Conservation (phyloP, 2,888 invertebrate species). For the Osmoderma eremita region DNA sequence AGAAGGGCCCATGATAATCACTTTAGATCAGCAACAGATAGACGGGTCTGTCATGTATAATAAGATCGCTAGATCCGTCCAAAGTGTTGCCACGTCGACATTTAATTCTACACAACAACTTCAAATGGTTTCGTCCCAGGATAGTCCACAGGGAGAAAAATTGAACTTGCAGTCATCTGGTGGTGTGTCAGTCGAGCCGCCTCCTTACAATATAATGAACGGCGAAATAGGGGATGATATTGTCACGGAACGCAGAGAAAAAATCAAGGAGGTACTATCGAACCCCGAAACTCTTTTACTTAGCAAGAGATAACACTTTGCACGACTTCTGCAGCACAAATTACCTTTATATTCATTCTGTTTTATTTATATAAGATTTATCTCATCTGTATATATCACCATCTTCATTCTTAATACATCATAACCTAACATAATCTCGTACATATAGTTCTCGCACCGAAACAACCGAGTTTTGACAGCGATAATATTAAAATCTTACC, state of each 20-base stretch:
- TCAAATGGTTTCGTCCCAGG: too few relatives aligned
- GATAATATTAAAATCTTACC: too few relatives aligned
- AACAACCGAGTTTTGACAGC: too few relatives aligned
- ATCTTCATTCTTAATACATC: too few relatives aligned
- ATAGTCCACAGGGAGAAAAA: not conserved
- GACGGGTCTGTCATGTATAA: slow-evolving; percentile 34
- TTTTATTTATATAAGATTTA: too few relatives aligned
- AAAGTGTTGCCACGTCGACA: not conserved
- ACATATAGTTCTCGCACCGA: too few relatives aligned
- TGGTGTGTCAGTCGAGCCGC: not conserved
- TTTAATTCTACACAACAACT: too few relatives aligned
- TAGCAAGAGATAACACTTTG: slow-evolving; percentile 6
- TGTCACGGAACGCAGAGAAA: slow-evolving; percentile 61
- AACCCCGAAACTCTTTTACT: not conserved
- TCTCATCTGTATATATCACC: too few relatives aligned
- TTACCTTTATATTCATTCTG: too few relatives aligned
- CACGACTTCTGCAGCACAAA: not conserved
- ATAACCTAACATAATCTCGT: too few relatives aligned
- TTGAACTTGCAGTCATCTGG: not conserved
- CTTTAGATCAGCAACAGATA: slow-evolving; percentile 16
- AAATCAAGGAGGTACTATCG: slow-evolving; percentile 60
- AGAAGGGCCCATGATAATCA: slow-evolving; percentile 16
- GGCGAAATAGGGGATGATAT: slow-evolving; percentile 51
- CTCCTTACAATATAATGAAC: not conserved
- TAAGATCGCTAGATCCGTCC: slow-evolving; percentile 39